Percentiles rank a stretch among this genome's conserved stretches.
phyloP scores from a whole-genome alignment of 2,888 invertebrate genomes.

The Cosmia trapezina region DNA sequence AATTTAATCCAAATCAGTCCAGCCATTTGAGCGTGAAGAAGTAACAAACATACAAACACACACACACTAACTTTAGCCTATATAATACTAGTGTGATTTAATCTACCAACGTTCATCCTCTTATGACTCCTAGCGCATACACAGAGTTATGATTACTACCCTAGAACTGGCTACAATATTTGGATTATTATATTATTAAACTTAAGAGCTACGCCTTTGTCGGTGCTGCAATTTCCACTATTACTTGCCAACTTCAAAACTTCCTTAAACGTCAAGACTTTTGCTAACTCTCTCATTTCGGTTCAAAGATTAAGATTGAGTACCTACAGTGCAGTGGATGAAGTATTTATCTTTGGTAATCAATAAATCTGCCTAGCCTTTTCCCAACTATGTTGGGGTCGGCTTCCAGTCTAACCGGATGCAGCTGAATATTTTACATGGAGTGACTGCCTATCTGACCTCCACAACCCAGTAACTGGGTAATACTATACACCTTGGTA shows the following conservation, averaged over 20 bases:
- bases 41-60: too few species aligned
- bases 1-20: too few species aligned
- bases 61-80: too few species aligned
- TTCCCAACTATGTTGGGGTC: too few species aligned
- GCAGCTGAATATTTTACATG: too few species aligned
- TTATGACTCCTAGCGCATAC: background rate
- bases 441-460: too few species aligned
- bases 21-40: too few species aligned
- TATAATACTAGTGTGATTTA: too few species aligned
- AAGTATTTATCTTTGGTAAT: background rate
- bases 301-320: constrained; percentile 33
- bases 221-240: constrained; percentile 31
- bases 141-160: constrained; percentile 18
- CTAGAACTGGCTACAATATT: constrained; percentile 17
- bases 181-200: constrained; percentile 51
- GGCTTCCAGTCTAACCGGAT: too few species aligned
- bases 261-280: constrained; percentile 40
- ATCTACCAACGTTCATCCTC: background rate
- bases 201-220: constrained; percentile 28
- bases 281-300: constrained; percentile 36
- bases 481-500: too few species aligned
- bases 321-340: constrained; percentile 3
- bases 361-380: too few species aligned
- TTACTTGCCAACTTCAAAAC: constrained; percentile 42
- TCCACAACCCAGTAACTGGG: too few species aligned